Percentiles rank a stretch among this genome's conserved stretches.
Conservation (phyloP, 1,140 invertebrate species). For the Drosophila nebulosa region DNA sequence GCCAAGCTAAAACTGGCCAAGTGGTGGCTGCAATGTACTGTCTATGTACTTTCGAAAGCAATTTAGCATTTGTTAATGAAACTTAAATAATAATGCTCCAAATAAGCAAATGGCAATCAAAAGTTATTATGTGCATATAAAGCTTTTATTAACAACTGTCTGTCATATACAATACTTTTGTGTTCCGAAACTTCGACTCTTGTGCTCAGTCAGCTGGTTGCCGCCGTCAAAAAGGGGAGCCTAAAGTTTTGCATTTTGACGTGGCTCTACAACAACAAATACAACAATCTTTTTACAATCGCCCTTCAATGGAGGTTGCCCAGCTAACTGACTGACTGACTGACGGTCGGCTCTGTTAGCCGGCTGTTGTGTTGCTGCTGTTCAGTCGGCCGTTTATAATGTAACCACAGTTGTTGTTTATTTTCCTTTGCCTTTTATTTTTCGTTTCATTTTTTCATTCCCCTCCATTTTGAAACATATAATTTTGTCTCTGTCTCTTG, state of each 20-base stretch:
- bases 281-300: constrained; percentile 17
- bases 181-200: background rate
- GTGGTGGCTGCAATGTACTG: background rate
- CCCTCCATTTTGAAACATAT: constrained; percentile 11
- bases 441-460: too few species aligned
- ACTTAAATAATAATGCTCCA: constrained; percentile 74
- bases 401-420: constrained; percentile 63
- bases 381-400: constrained; percentile 71
- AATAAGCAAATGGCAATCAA: constrained; percentile 74
- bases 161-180: constrained; percentile 13
- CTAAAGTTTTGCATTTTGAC: background rate
- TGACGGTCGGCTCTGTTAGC: constrained; percentile 27
- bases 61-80: constrained; percentile 77
- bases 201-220: constrained; percentile 30
- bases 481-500: constrained; percentile 4
- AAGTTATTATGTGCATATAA: constrained; percentile 67
- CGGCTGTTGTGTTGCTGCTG: constrained; percentile 37
- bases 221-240: background rate
- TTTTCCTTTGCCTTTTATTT: constrained; percentile 18
- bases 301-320: constrained; percentile 63
- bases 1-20: background rate
- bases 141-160: constrained; percentile 49
- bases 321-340: constrained; percentile 33
- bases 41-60: constrained; percentile 64
- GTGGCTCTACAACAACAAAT: background rate